phyloP scores from a whole-genome alignment of 2,113 vertebrate genomes.

The Bostrychus sinensis region DNA sequence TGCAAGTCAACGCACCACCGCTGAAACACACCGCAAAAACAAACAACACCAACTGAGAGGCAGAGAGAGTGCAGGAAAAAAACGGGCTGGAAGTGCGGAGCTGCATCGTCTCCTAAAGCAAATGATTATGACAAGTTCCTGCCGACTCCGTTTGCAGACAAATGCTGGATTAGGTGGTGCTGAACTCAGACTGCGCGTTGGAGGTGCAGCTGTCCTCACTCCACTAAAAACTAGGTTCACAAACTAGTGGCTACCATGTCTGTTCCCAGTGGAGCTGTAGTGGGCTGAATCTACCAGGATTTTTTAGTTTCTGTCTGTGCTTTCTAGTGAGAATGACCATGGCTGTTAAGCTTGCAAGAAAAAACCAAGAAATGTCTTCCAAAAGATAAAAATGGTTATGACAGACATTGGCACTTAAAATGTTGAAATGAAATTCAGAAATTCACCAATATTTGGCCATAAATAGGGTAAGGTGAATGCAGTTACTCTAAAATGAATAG shows the following conservation, averaged over 20 bases:
- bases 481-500: too few species aligned
- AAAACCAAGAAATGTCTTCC: too few species aligned
- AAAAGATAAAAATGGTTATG: not conserved
- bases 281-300: constrained; percentile 1
- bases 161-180: constrained; percentile 33
- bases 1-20: constrained; percentile 40
- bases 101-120: constrained; percentile 40
- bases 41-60: not conserved
- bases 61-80: not conserved
- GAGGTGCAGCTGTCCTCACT: constrained; percentile 17
- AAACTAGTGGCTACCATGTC: constrained; percentile 33
- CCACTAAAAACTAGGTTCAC: constrained; percentile 8
- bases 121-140: constrained; percentile 55
- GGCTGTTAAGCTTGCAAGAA: too few species aligned
- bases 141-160: constrained; percentile 47
- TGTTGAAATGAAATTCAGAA: too few species aligned
- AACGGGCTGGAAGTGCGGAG: constrained; percentile 19
- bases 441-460: too few species aligned
- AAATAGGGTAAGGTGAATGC: too few species aligned
- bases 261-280: not conserved
- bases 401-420: constrained; percentile 13
- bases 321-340: not conserved
- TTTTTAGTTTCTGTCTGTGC: too few species aligned
- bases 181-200: constrained; percentile 12
- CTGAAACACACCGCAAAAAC: constrained; percentile 22